Conservation (phyloP, 2,888 invertebrate species). For the Sclerodermus sp. region DNA sequence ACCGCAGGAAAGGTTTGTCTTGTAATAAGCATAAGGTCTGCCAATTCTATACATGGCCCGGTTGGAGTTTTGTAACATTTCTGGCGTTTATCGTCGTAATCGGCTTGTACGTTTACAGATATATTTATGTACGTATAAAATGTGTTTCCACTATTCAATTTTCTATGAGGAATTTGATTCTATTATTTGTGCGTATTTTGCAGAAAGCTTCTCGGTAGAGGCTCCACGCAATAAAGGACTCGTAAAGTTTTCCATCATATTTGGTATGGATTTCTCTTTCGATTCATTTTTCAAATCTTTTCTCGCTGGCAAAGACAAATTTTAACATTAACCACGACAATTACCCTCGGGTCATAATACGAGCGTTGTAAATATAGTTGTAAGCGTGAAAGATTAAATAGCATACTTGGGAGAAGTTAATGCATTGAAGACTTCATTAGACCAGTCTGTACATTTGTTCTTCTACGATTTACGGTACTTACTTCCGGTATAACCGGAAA, state of each 20-base stretch:
- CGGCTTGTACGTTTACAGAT: slow-evolving; percentile 23
- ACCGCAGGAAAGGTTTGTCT: not conserved
- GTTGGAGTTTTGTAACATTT: slow-evolving; percentile 35
- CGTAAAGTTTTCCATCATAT: too few species aligned
- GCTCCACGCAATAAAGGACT: too few species aligned
- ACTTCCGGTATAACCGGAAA: slow-evolving; percentile 15
- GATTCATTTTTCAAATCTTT: too few species aligned
- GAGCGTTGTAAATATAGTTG: not conserved
- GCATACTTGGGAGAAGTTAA: not conserved
- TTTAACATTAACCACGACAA: slow-evolving; percentile 4
- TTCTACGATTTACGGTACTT: slow-evolving; percentile 16
- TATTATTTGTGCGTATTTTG: slow-evolving; percentile 4
- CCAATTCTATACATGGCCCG: slow-evolving; percentile 31
- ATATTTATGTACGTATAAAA: slow-evolving; percentile 12
- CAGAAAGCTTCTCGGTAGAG: slow-evolving; percentile 9
- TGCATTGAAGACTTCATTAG: not conserved
- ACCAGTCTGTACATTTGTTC: not conserved
- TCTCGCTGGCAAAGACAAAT: slow-evolving; percentile 7
- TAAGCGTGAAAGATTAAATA: not conserved
- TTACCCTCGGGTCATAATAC: not conserved
- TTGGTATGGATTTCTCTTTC: too few species aligned
- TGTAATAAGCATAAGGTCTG: too few species aligned
- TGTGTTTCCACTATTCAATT: not conserved
- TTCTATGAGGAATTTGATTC: not conserved
- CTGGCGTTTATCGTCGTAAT: slow-evolving; percentile 25